Conservation (phyloP, 2,113 vertebrate genomes). For the Periophthalmus modestus region DNA sequence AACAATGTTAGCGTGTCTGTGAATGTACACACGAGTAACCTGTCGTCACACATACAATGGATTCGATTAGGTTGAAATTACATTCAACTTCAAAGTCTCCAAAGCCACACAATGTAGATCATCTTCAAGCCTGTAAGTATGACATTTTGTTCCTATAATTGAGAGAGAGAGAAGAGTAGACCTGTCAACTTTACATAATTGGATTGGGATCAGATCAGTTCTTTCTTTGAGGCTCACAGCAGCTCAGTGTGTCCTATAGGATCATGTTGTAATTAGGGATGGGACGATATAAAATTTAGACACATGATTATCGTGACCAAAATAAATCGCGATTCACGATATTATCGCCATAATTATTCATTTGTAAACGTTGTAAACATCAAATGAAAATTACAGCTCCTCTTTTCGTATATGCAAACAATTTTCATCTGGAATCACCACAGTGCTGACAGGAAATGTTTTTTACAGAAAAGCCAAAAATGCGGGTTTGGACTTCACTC, state of each 20-base stretch:
- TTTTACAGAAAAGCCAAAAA: too few species aligned
- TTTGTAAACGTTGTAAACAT: too few species aligned
- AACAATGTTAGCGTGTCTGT: not conserved
- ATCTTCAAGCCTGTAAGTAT: constrained; percentile 21
- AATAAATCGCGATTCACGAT: too few species aligned
- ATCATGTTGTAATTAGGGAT: too few species aligned
- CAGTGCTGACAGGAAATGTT: too few species aligned
- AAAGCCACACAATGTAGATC: not conserved
- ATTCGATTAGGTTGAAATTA: not conserved
- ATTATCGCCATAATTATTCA: too few species aligned
- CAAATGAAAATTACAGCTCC: too few species aligned
- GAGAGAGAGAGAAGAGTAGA: constrained; percentile 60
- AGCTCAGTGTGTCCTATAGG: constrained; percentile 55
- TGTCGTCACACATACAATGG: not conserved
- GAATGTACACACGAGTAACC: not conserved
- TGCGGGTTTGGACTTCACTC: too few species aligned
- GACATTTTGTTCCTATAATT: constrained; percentile 53
- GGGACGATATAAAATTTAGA: too few species aligned
- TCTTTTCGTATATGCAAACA: too few species aligned
- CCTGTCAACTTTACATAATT: constrained; percentile 70
- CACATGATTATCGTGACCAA: too few species aligned
- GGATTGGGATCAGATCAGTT: constrained; percentile 65
- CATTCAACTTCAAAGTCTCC: constrained; percentile 16
- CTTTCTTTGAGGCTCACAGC: constrained; percentile 59
- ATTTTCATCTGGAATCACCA: too few species aligned